These are phyloP conservation scores for Mythimna loreyi DNA, from an alignment of 2,888 invertebrate genomes.

Conservation along the genomic window DNA sequence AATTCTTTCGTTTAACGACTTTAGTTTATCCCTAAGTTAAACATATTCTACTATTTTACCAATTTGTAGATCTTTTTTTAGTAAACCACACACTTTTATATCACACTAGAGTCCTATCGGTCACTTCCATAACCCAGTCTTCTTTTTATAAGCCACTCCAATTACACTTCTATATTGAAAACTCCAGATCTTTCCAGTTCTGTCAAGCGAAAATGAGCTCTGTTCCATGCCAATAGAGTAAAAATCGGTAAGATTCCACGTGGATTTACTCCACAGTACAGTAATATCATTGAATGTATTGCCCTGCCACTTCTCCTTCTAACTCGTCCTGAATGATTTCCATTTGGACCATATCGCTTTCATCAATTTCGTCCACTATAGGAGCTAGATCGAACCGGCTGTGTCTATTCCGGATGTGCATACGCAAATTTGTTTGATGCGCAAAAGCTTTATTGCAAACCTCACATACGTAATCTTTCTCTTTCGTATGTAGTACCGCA, in stretches of 20 bases:
- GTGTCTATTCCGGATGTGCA: constrained; percentile 79
- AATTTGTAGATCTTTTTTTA: background rate
- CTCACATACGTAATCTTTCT: constrained; percentile 87
- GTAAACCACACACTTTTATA: background rate
- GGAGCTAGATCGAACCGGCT: constrained; percentile 59
- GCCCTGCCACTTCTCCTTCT: constrained; percentile 70
- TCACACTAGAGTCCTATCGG: background rate
- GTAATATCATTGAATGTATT: constrained; percentile 61
- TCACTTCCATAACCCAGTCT: background rate
- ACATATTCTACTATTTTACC: background rate
- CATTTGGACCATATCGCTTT: constrained; percentile 75
- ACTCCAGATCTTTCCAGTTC: background rate
- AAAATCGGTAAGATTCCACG: background rate
- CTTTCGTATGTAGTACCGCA: constrained; percentile 89
- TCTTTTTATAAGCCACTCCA: background rate
- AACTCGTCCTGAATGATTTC: constrained; percentile 78
- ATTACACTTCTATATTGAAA: background rate
- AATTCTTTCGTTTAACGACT: too few species aligned
- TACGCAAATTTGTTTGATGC: constrained; percentile 79
- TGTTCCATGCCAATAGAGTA: too few species aligned
- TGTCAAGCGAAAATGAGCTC: constrained; percentile 1
- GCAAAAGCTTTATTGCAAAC: constrained; percentile 90
- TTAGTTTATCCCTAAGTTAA: background rate
- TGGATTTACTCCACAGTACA: constrained; percentile 26
- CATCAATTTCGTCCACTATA: constrained; percentile 69